These are phyloP conservation scores for Aplocera efformata DNA, from an alignment of 2,888 invertebrate genomes.

Conservation along the genomic window DNA sequence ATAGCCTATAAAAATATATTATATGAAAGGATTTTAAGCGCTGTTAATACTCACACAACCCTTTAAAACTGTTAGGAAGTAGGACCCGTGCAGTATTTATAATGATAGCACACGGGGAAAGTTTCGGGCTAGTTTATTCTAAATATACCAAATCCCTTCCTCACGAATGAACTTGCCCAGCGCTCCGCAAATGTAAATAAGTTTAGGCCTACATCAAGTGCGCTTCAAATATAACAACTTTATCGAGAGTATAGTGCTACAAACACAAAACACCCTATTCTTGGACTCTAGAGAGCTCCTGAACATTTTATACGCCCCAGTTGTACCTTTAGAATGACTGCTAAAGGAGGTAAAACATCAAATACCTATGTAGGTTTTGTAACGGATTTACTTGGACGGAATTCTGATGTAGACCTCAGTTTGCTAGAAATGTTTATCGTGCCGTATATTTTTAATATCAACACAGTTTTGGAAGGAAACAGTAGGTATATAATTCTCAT, in stretches of 20 bases:
- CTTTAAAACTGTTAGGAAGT: neutral
- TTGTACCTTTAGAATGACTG: slow-evolving; percentile 48
- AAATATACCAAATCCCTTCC: slow-evolving; percentile 32
- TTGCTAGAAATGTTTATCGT: neutral
- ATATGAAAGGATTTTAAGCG: too few species aligned
- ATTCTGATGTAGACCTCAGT: slow-evolving; percentile 19
- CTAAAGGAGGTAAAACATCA: slow-evolving; percentile 37
- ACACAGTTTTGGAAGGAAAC: slow-evolving; percentile 2
- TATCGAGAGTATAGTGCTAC: slow-evolving; percentile 39
- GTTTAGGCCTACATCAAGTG: slow-evolving; percentile 35
- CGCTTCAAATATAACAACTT: slow-evolving; percentile 39
- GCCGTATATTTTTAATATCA: slow-evolving; percentile 1
- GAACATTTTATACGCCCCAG: slow-evolving; percentile 56
- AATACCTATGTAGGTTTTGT: slow-evolving; percentile 28
- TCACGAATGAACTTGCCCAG: slow-evolving; percentile 26
- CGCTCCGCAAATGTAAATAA: slow-evolving; percentile 33
- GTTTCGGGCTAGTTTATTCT: slow-evolving; percentile 17
- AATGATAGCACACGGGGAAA: neutral
- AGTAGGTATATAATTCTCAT: too few species aligned
- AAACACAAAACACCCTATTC: slow-evolving; percentile 61
- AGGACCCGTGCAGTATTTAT: neutral
- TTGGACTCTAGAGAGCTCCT: slow-evolving; percentile 55
- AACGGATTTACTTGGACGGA: slow-evolving; percentile 25
- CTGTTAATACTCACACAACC: too few species aligned
- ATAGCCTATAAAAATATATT: too few species aligned